phyloP scores from a whole-genome alignment of 2,113 vertebrate species.

The Rhea americana region DNA sequence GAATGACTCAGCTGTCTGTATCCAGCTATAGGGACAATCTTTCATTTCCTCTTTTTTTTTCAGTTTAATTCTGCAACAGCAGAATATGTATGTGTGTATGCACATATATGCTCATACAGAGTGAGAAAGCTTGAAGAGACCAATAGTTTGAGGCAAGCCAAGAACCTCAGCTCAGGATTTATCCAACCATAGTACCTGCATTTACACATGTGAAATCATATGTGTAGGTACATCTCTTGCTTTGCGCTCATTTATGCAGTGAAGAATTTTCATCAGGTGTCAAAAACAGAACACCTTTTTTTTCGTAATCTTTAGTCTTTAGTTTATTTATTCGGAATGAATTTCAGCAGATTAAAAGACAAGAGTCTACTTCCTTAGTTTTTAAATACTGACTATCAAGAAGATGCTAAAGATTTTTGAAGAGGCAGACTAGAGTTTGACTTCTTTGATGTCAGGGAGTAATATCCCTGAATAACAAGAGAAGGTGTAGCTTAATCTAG shows the following conservation, averaged over 20 bases:
- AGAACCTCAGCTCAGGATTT: neutral
- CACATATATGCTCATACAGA: neutral
- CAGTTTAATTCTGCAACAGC: neutral
- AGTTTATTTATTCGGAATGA: neutral
- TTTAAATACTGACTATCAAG: neutral
- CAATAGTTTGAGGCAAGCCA: neutral
- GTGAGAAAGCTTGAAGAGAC: neutral
- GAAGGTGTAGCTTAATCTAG: neutral
- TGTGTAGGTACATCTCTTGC: neutral
- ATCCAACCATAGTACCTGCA: neutral
- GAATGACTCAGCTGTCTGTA: neutral
- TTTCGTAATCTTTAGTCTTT: neutral
- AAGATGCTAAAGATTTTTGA: neutral
- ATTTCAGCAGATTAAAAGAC: neutral
- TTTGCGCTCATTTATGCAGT: neutral
- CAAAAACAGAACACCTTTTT: neutral
- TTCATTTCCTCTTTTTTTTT: neutral
- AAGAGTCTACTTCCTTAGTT: neutral
- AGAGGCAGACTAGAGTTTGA: neutral
- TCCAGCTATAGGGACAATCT: neutral
- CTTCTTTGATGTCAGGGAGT: neutral
- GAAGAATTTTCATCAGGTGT: neutral
- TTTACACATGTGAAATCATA: neutral
- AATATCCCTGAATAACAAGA: neutral
- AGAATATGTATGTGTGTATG: neutral